These are phyloP conservation scores for Orthosia incerta DNA, from an alignment of 2,888 invertebrate species.

Conservation along the genomic window DNA sequence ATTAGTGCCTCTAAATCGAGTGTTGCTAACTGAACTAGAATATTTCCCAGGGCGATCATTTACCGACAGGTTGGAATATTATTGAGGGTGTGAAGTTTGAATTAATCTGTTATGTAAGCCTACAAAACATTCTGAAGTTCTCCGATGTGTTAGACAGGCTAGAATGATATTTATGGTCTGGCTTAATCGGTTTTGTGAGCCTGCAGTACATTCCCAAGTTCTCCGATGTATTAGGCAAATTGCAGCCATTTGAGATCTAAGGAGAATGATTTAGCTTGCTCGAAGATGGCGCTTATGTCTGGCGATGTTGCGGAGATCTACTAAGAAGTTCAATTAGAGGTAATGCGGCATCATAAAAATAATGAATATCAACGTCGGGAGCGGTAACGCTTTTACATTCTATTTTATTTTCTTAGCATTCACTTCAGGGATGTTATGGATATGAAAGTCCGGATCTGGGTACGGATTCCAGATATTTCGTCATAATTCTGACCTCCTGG, in stretches of 20 bases:
- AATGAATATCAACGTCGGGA: conserved; percentile 16
- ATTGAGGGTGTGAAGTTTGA: neutral
- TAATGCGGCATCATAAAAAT: conserved; percentile 12
- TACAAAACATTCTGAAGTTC: neutral
- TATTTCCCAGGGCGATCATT: neutral
- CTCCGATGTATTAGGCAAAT: conserved; percentile 30
- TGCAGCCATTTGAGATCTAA: neutral
- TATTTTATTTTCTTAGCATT: conserved; percentile 21
- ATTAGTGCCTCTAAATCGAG: neutral
- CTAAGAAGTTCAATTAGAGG: conserved; percentile 15
- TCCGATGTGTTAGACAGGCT: conserved; percentile 23
- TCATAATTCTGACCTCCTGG: too few relatives aligned
- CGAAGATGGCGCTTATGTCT: conserved; percentile 3
- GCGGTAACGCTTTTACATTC: neutral
- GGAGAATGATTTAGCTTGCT: neutral
- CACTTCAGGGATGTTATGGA: too few relatives aligned
- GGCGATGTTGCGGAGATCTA: neutral
- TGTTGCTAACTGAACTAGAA: neutral
- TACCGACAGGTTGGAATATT: conserved; percentile 1
- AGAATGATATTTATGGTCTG: conserved; percentile 13
- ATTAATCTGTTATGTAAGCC: neutral
- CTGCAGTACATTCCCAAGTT: too few relatives aligned
- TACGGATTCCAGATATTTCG: too few relatives aligned
- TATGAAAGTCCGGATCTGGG: too few relatives aligned
- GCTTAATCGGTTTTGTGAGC: neutral